Percentiles rank a stretch among this genome's conserved stretches.
These are phyloP conservation scores for Drosophila cyrtoloma DNA, from an alignment of 2,888 invertebrate genomes.

Conservation along the genomic window DNA sequence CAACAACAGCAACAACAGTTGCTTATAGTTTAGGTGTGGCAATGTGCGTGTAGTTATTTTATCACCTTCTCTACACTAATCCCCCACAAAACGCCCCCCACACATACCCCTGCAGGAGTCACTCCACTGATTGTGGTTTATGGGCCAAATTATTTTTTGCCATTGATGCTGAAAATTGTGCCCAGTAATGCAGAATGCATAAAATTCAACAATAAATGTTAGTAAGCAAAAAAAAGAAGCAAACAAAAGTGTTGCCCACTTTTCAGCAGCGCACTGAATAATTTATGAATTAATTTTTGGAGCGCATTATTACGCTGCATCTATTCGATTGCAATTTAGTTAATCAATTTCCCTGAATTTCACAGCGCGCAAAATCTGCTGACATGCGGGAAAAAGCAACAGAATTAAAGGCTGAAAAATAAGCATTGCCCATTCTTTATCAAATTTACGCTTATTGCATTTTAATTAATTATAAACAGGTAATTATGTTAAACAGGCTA, in stretches of 20 bases:
- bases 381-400: slow-evolving; percentile 39
- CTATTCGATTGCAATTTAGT: slow-evolving; percentile 67
- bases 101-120: background rate
- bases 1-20: slow-evolving; percentile 1
- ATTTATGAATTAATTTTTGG: slow-evolving; percentile 54
- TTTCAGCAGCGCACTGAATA: slow-evolving; percentile 43
- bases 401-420: slow-evolving; percentile 42
- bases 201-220: slow-evolving; percentile 37
- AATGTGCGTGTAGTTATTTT: slow-evolving; percentile 66
- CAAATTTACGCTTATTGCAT: slow-evolving; percentile 82
- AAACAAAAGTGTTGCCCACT: slow-evolving; percentile 30
- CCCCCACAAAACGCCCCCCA: no score
- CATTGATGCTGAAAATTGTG: slow-evolving; percentile 52
- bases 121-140: slow-evolving; percentile 21
- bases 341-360: slow-evolving; percentile 72
- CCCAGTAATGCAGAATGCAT: slow-evolving; percentile 21
- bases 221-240: background rate
- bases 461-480: slow-evolving; percentile 82
- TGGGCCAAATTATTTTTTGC: slow-evolving; percentile 44
- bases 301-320: slow-evolving; percentile 54
- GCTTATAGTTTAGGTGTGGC: slow-evolving; percentile 18
- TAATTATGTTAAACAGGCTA: slow-evolving; percentile 78
- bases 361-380: slow-evolving; percentile 41
- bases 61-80: slow-evolving; percentile 1
- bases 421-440: slow-evolving; percentile 72